phyloP scores from a whole-genome alignment of 2,797 vertebrate genomes.

The Rhynchotus rufescens region DNA sequence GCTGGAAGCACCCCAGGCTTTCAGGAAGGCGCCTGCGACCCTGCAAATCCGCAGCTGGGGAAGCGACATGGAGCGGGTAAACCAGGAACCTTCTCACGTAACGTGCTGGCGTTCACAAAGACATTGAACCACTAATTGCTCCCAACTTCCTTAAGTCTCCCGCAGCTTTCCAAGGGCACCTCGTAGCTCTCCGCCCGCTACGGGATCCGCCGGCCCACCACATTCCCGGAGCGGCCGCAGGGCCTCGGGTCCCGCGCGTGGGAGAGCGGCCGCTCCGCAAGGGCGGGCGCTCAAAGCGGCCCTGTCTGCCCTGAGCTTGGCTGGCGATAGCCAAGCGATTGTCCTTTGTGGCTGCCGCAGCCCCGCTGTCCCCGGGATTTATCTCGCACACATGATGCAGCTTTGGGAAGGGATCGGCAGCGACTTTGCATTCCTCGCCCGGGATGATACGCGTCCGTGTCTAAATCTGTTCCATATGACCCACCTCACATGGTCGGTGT shows the following conservation, averaged over 20 bases:
- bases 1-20: not conserved
- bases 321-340: conserved; percentile 50
- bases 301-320: not conserved
- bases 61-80: not conserved
- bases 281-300: not conserved
- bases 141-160: not conserved
- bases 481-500: conserved; percentile 89
- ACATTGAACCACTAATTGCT: not conserved
- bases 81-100: not conserved
- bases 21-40: not conserved
- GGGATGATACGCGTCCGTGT: conserved; percentile 82
- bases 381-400: conserved; percentile 83
- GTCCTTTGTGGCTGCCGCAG: conserved; percentile 63
- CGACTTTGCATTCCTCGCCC: conserved; percentile 83
- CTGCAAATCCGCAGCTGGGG: not conserved
- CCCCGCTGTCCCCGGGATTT: conserved; percentile 67
- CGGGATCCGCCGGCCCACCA: not conserved
- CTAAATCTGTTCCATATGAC: conserved; percentile 98
- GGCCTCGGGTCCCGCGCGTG: too few species aligned
- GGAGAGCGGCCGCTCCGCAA: conserved; percentile 20
- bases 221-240: not conserved
- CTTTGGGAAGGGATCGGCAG: conserved; percentile 79
- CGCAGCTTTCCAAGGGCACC: not conserved
- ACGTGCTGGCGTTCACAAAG: not conserved
- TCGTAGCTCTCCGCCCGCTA: not conserved